Conservation (phyloP, 64 coral and sea anemone species). For the Pocillopora damicornis region DNA sequence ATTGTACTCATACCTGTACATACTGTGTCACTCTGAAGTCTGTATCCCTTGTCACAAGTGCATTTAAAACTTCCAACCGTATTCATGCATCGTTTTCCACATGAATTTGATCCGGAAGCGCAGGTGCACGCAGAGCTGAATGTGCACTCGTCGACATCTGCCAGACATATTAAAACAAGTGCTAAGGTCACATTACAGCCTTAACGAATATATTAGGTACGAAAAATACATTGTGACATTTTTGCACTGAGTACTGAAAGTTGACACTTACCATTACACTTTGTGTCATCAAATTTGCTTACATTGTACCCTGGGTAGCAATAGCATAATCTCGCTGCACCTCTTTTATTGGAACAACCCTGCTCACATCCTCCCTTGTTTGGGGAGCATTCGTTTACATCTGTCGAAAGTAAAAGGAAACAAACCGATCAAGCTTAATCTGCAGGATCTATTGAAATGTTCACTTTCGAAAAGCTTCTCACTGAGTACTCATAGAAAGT, state of each 20-base stretch:
- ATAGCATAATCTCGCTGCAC: background rate
- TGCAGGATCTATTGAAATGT: background rate
- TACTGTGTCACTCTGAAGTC: background rate
- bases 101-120: background rate
- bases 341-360: slow-evolving; percentile 14
- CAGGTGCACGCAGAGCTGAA: background rate
- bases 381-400: slow-evolving; percentile 27
- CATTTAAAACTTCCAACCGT: slow-evolving; percentile 22
- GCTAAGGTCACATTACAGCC: background rate
- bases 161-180: too few species aligned
- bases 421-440: background rate
- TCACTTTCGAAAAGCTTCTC: too few species aligned
- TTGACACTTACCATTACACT: slow-evolving; percentile 27
- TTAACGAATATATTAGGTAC: background rate
- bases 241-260: background rate
- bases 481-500: background rate
- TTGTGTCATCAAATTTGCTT: background rate
- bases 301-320: slow-evolving; percentile 13
- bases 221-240: background rate
- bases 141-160: slow-evolving; percentile 41
- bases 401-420: background rate
- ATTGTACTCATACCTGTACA: slow-evolving; percentile 33
- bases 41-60: slow-evolving; percentile 41
- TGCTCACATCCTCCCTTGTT: slow-evolving; percentile 45
- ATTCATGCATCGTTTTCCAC: slow-evolving; percentile 32